Percentiles rank a stretch among this genome's conserved stretches.
These are phyloP conservation scores for Mandrillus leucophaeus DNA, from an alignment of 2,113 vertebrate genomes.

Conservation along the genomic window DNA sequence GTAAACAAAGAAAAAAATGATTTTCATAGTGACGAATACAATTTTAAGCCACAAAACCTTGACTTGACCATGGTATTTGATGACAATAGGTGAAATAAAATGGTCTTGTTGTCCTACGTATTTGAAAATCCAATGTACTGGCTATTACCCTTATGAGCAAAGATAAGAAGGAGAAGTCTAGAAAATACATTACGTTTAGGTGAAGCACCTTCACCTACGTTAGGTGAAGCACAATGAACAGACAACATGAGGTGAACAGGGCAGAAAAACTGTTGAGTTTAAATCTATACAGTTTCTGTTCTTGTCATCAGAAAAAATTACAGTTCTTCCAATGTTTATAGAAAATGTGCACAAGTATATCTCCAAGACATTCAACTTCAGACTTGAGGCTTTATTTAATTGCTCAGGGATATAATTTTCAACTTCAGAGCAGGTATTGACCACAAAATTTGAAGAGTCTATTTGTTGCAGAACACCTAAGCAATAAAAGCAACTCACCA, in stretches of 20 bases:
- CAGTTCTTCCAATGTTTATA: neutral
- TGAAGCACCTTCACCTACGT: neutral
- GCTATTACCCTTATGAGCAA: neutral
- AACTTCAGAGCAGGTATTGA: neutral
- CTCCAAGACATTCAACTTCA: neutral
- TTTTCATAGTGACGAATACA: neutral
- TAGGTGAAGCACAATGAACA: neutral
- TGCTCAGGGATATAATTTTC: slow-evolving; percentile 13
- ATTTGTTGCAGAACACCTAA: neutral
- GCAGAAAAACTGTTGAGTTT: neutral
- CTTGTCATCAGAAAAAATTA: slow-evolving; percentile 8
- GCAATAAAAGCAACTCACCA: neutral
- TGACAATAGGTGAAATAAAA: neutral
- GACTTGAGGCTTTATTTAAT: neutral
- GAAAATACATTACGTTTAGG: neutral
- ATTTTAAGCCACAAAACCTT: neutral
- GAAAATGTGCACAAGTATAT: neutral
- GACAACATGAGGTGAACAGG: neutral
- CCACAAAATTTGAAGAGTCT: neutral
- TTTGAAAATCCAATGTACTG: neutral
- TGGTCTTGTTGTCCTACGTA: neutral
- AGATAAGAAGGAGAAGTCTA: neutral
- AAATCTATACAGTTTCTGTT: neutral
- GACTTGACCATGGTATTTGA: neutral
- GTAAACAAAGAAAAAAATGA: neutral